These are phyloP conservation scores for Zaprionus bogoriensis DNA, from an alignment of 2,888 invertebrate species.

Conservation along the genomic window DNA sequence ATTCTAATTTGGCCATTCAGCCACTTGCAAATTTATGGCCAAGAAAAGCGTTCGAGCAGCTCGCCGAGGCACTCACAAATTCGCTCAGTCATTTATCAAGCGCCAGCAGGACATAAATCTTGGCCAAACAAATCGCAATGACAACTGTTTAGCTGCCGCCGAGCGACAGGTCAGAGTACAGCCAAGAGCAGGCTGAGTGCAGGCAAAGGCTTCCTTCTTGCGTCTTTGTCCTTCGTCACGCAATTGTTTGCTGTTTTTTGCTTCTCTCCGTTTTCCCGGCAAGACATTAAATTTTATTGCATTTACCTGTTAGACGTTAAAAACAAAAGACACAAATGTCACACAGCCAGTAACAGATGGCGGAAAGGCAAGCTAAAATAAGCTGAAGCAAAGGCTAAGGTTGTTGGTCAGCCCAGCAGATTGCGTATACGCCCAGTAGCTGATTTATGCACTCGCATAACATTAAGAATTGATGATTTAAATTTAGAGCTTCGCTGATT, in stretches of 20 bases:
- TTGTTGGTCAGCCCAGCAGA: constrained; percentile 34
- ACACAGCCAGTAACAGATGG: constrained; percentile 27
- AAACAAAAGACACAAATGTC: constrained; percentile 70
- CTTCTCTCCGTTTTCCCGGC: constrained; percentile 14
- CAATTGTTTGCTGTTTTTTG: constrained; percentile 37
- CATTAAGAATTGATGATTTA: constrained; percentile 68
- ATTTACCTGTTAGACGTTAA: constrained; percentile 60
- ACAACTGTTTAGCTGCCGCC: constrained; percentile 55
- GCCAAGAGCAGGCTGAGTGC: too few species aligned
- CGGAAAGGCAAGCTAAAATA: neutral
- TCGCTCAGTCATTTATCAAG: constrained; percentile 69
- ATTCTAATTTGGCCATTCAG: constrained; percentile 41
- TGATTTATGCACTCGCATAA: constrained; percentile 62
- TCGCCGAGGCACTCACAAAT: constrained; percentile 57
- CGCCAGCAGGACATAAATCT: constrained; percentile 62
- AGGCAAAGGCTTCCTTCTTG: constrained; percentile 24
- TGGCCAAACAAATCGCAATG: constrained; percentile 65
- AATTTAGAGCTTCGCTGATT: constrained; percentile 35
- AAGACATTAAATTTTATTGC: constrained; percentile 71
- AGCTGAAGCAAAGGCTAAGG: constrained; percentile 19
- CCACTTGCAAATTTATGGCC: constrained; percentile 66
- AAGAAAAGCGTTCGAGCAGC: constrained; percentile 13
- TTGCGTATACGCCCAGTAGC: constrained; percentile 45
- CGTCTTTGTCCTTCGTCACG: constrained; percentile 40
- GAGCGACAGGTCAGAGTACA: constrained; percentile 21